These are phyloP conservation scores for Mesoligia furuncula DNA, from an alignment of 2,888 invertebrate species.

Conservation along the genomic window DNA sequence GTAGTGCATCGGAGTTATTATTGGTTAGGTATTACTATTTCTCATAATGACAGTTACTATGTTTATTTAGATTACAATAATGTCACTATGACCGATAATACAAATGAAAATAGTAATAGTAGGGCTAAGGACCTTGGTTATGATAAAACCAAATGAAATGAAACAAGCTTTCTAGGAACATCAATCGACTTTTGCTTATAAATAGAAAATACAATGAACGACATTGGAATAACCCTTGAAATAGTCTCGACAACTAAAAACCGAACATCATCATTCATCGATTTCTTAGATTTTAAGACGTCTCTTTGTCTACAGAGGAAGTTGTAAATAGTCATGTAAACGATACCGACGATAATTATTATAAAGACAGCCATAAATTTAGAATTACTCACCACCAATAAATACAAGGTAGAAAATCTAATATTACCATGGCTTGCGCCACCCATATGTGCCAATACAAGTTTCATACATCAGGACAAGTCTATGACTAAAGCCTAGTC, in stretches of 20 bases:
- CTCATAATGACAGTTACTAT: background rate
- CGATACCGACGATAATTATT: constrained; percentile 17
- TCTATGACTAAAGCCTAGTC: constrained; percentile 66
- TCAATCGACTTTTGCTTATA: background rate
- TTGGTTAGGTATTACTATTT: background rate
- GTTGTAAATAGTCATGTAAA: constrained; percentile 1
- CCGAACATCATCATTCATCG: background rate
- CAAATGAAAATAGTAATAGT: background rate
- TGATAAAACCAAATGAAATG: background rate
- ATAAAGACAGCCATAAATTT: constrained; percentile 1
- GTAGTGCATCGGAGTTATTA: constrained; percentile 13
- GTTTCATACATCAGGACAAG: constrained; percentile 34
- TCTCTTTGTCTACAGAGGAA: constrained; percentile 16
- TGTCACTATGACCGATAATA: background rate
- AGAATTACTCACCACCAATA: constrained; percentile 22
- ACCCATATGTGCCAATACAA: constrained; percentile 54
- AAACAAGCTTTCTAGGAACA: background rate
- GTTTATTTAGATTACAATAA: background rate
- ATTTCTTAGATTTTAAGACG: constrained; percentile 5
- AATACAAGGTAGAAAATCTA: constrained; percentile 36
- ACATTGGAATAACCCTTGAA: background rate
- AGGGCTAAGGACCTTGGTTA: background rate
- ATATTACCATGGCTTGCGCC: constrained; percentile 40
- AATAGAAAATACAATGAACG: background rate
- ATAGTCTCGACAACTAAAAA: background rate